Evolutionary conservation across 2,113 vertebrate genomes (phyloP).

Genomic region (Nanorana parkeri): DNA sequence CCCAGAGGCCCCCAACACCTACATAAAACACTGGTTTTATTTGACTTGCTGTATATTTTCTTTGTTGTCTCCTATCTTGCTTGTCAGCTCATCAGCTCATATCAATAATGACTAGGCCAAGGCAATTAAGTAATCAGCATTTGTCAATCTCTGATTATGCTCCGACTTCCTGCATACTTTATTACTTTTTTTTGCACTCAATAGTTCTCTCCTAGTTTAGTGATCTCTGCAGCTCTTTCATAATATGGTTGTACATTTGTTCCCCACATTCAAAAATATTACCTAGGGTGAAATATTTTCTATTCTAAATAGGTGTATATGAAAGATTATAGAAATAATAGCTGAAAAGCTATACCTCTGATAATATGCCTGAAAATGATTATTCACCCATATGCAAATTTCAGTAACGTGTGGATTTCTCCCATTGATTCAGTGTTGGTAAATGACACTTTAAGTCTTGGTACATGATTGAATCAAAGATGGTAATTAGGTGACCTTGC

Average conservation of each 20-base stretch:
- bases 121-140: conserved; percentile 51
- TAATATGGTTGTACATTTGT: background rate
- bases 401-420: too few species aligned
- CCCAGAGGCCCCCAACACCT: conserved; percentile 16
- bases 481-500: too few species aligned
- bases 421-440: too few species aligned
- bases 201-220: background rate
- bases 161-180: conserved; percentile 28
- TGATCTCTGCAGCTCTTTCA: background rate
- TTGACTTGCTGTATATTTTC: conserved; percentile 27
- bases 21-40: background rate
- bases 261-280: too few species aligned
- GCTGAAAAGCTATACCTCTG: too few species aligned
- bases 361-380: too few species aligned
- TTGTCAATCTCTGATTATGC: conserved; percentile 49
- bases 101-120: conserved; percentile 45
- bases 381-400: too few species aligned
- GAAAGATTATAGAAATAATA: too few species aligned
- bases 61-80: background rate
- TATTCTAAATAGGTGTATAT: too few species aligned
- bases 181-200: background rate
- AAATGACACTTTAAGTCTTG: too few species aligned
- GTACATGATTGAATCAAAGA: too few species aligned
- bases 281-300: too few species aligned
- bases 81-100: conserved; percentile 47